Evolutionary conservation across 2,113 vertebrate species (phyloP).

Genomic region (Mustela nigripes): DNA sequence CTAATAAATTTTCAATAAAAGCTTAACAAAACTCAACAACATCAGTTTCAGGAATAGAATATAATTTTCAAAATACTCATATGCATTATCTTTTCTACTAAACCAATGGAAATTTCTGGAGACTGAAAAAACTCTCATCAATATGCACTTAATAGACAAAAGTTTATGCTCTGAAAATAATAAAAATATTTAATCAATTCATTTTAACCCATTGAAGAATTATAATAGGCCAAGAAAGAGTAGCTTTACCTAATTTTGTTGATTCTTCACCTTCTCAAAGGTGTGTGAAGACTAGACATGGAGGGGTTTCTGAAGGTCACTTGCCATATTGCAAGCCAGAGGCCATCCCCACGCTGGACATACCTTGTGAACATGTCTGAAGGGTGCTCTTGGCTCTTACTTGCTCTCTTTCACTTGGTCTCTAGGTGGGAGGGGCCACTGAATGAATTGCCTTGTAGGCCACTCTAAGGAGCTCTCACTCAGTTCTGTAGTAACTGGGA

Average conservation of each 20-base stretch:
- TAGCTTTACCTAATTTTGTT: not conserved
- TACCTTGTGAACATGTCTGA: not conserved
- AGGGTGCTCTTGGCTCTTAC: not conserved
- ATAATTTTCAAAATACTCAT: constrained; percentile 36
- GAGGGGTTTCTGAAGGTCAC: not conserved
- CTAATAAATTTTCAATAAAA: not conserved
- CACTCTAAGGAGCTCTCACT: not conserved
- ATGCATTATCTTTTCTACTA: not conserved
- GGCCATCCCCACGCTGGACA: too few species aligned
- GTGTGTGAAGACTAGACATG: not conserved
- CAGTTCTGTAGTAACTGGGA: not conserved
- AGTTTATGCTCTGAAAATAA: constrained; percentile 13
- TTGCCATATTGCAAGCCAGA: not conserved
- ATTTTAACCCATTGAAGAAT: not conserved
- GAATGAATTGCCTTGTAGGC: not conserved
- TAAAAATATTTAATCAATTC: not conserved
- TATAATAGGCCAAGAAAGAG: not conserved
- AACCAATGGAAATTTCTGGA: constrained; percentile 12
- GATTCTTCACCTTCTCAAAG: not conserved
- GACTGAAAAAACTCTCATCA: not conserved
- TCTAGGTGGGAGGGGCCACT: not conserved
- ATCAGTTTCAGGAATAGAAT: not conserved
- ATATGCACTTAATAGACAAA: constrained; percentile 12
- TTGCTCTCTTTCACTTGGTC: not conserved
- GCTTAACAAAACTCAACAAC: not conserved